A percentile compares a stretch with the other conserved stretches of the same genome.
Evolutionary conservation across 2,888 invertebrate genomes (phyloP).

Genomic region (Lasius fuliginosus): DNA sequence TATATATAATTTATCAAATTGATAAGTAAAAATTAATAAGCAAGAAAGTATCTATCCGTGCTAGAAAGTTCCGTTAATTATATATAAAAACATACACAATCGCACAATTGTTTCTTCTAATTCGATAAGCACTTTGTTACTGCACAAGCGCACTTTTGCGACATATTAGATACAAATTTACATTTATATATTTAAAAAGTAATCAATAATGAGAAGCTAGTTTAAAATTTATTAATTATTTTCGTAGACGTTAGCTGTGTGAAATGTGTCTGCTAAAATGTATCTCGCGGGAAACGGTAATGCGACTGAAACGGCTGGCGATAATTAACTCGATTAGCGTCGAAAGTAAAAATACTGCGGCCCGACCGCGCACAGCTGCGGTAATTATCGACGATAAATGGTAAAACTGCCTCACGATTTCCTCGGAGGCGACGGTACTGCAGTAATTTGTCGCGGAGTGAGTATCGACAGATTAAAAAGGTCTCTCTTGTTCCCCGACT

Average conservation of each 20-base stretch:
- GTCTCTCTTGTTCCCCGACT: constrained; percentile 1
- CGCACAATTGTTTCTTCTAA: background rate
- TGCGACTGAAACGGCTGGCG: constrained; percentile 24
- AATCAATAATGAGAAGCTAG: background rate
- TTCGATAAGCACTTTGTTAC: background rate
- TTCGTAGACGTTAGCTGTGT: background rate
- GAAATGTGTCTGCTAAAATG: constrained; percentile 8
- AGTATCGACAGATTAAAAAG: constrained; percentile 73
- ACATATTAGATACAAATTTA: background rate
- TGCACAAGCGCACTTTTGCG: background rate
- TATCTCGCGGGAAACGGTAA: constrained; percentile 18
- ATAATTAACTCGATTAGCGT: constrained; percentile 67
- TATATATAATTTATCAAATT: background rate
- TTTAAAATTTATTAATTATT: constrained; percentile 4
- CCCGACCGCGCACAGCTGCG: constrained; percentile 55
- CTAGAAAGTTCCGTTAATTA: background rate
- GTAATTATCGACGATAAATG: constrained; percentile 71
- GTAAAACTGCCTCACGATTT: constrained; percentile 43
- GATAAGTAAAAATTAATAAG: too few relatives aligned
- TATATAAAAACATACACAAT: background rate
- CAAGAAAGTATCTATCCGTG: background rate
- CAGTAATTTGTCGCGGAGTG: constrained; percentile 70
- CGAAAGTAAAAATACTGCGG: constrained; percentile 62
- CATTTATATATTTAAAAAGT: background rate
- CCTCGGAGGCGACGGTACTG: constrained; percentile 50